Percentiles rank a stretch among this genome's conserved stretches.
Evolutionary conservation across 2,113 vertebrate genomes (phyloP).

Genomic region (Cynopterus brachyotis): DNA sequence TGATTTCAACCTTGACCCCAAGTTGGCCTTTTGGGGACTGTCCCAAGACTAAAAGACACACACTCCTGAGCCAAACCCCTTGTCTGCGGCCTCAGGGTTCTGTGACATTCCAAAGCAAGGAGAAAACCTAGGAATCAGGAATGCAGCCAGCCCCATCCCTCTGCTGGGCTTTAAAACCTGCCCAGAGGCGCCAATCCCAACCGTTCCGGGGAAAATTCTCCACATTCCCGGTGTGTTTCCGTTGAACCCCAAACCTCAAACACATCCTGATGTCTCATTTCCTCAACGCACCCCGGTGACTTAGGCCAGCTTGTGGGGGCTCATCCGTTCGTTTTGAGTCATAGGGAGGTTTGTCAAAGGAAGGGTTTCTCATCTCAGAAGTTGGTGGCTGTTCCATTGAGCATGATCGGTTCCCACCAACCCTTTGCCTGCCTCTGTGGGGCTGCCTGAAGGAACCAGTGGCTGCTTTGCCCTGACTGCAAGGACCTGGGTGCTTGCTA

Average conservation of each 20-base stretch:
- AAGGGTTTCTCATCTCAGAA: conserved; percentile 56
- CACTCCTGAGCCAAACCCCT: not conserved
- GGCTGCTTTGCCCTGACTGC: not conserved
- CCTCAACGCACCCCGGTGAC: not conserved
- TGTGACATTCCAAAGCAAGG: not conserved
- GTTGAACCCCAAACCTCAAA: conserved; percentile 67
- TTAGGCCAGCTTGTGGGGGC: not conserved
- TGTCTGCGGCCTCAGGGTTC: not conserved
- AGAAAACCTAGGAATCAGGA: not conserved
- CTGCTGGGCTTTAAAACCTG: not conserved
- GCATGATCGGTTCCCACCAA: not conserved
- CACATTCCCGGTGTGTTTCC: conserved; percentile 7
- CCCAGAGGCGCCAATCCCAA: not conserved
- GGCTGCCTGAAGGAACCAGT: not conserved
- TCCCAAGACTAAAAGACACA: not conserved
- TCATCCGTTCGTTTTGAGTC: conserved; percentile 58
- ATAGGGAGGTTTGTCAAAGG: not conserved
- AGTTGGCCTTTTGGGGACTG: conserved; percentile 53
- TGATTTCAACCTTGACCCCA: conserved; percentile 45
- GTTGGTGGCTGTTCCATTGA: not conserved
- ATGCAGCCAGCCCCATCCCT: not conserved
- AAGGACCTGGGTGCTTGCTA: not conserved
- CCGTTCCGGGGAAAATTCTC: not conserved
- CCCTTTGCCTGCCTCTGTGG: not conserved
- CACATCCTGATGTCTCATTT: conserved; percentile 57